phyloP scores from a whole-genome alignment of 2,797 vertebrate genomes.

The Falco biarmicus region DNA sequence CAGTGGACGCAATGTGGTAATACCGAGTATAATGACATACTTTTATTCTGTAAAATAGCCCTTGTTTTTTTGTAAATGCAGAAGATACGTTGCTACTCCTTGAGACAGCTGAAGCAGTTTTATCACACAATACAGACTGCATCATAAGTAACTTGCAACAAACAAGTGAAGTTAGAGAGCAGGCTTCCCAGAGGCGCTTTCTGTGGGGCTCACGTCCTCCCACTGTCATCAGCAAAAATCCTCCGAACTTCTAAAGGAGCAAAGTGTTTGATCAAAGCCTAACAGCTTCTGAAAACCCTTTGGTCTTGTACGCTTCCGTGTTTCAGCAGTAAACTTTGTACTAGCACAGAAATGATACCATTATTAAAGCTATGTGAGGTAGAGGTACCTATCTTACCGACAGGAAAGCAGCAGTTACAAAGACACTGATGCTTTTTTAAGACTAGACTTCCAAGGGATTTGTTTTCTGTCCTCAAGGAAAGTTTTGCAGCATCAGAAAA shows the following conservation, averaged over 20 bases:
- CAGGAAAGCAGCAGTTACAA: neutral
- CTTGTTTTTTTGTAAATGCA: neutral
- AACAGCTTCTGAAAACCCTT: neutral
- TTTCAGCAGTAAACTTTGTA: neutral
- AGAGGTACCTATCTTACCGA: neutral
- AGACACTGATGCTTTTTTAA: neutral
- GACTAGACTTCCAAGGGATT: neutral
- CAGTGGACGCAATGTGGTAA: neutral
- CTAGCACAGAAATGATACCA: neutral
- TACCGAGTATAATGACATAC: neutral
- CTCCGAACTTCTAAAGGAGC: neutral
- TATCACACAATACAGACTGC: neutral
- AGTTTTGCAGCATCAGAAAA: conserved; percentile 23
- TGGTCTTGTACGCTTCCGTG: neutral
- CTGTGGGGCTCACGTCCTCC: neutral
- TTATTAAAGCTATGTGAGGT: neutral
- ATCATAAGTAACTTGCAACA: neutral
- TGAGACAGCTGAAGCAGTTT: neutral
- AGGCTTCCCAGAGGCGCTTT: neutral
- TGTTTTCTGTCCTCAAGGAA: conserved; percentile 56
- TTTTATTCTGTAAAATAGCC: neutral
- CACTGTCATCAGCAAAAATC: neutral
- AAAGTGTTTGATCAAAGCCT: neutral
- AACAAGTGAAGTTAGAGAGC: neutral
- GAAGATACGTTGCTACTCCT: neutral